phyloP scores from a whole-genome alignment of 2,888 invertebrate genomes.

The Cheilosia soror region DNA sequence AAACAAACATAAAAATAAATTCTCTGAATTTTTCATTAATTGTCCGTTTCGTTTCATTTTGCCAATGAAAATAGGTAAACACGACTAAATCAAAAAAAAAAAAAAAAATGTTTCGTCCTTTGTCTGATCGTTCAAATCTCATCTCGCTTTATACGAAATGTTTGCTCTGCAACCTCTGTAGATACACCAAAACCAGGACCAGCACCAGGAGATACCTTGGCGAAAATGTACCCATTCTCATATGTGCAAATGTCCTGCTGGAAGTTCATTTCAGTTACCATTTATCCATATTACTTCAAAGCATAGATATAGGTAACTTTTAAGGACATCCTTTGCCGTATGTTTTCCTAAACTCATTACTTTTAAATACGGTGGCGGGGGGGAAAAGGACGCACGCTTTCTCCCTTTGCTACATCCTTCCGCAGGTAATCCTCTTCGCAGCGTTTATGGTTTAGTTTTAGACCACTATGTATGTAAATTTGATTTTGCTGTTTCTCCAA shows the following conservation, averaged over 20 bases:
- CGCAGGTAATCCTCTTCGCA: conserved; percentile 24
- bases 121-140: conserved; percentile 36
- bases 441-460: conserved; percentile 46
- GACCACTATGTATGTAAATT: conserved; percentile 67
- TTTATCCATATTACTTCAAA: conserved; percentile 42
- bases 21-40: conserved; percentile 10
- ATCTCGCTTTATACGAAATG: not conserved
- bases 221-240: conserved; percentile 45
- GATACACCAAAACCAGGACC: not conserved
- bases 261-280: conserved; percentile 21
- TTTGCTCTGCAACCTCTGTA: conserved; percentile 7
- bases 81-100: conserved; percentile 10
- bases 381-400: not conserved
- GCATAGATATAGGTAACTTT: conserved; percentile 58
- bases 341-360: conserved; percentile 65
- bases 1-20: conserved; percentile 5
- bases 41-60: not conserved
- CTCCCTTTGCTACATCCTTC: conserved; percentile 13
- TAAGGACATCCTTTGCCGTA: conserved; percentile 55
- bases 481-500: conserved; percentile 51
- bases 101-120: conserved; percentile 53
- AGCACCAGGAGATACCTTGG: conserved; percentile 29
- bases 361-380: conserved; percentile 37
- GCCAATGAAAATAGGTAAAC: conserved; percentile 34
- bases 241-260: conserved; percentile 63